Conservation (phyloP, 2,113 vertebrate species). For the Equus quagga region DNA sequence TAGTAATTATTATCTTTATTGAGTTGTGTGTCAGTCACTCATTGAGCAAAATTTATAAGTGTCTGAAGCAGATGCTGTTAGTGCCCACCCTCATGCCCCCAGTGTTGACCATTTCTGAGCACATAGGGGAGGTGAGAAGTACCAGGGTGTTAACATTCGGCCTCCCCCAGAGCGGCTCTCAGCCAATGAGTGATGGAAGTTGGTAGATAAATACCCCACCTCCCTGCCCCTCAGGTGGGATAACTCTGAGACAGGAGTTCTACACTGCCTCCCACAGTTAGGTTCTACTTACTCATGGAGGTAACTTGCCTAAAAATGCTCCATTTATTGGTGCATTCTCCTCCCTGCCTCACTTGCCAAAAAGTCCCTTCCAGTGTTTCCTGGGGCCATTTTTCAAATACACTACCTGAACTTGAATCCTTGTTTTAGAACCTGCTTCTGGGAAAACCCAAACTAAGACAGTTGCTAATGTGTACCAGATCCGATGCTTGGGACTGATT, state of each 20-base stretch:
- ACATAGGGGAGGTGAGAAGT: neutral
- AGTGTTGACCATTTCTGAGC: neutral
- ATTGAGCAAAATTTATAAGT: neutral
- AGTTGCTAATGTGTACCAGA: neutral
- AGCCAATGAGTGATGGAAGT: neutral
- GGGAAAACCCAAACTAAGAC: neutral
- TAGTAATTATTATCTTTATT: neutral
- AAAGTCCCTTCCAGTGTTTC: neutral
- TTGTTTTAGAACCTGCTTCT: slow-evolving; percentile 40
- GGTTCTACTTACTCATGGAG: neutral
- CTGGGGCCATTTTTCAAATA: neutral
- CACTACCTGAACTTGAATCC: neutral
- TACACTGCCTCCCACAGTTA: neutral
- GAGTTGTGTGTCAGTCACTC: neutral
- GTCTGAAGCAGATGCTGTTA: neutral
- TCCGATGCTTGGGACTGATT: neutral
- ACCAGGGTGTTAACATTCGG: neutral
- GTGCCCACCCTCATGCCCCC: neutral
- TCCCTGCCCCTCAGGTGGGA: neutral
- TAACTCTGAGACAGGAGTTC: neutral
- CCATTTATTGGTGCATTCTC: neutral
- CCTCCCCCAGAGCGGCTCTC: neutral
- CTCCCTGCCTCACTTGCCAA: neutral
- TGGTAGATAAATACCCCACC: neutral
- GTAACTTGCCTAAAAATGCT: neutral